Evolutionary conservation across 2,888 invertebrate genomes (phyloP).

Genomic region (Congeria kusceri): DNA sequence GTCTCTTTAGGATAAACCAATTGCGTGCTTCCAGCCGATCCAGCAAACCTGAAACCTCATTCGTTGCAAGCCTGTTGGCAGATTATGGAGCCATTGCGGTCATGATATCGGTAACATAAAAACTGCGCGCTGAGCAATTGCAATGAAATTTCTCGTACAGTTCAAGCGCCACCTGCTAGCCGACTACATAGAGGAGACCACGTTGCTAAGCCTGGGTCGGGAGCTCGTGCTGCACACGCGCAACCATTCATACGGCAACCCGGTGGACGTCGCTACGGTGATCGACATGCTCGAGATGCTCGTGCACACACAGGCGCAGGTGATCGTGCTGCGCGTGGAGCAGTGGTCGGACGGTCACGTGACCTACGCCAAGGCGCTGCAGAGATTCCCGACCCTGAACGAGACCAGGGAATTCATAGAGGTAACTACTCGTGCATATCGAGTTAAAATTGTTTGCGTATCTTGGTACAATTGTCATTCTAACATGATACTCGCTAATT

Average conservation of each 20-base stretch:
- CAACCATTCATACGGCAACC: slow-evolving; percentile 76
- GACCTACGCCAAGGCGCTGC: slow-evolving; percentile 72
- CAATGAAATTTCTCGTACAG: slow-evolving; percentile 22
- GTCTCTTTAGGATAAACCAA: too few species aligned
- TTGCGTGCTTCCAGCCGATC: too few species aligned
- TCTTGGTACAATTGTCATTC: too few species aligned
- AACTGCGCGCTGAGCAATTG: too few species aligned
- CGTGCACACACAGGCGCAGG: slow-evolving; percentile 80
- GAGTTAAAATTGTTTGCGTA: too few species aligned
- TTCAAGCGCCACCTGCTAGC: slow-evolving; percentile 50
- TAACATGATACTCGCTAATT: too few species aligned
- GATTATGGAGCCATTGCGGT: too few species aligned
- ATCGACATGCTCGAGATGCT: slow-evolving; percentile 81
- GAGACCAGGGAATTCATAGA: slow-evolving; percentile 81
- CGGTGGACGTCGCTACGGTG: slow-evolving; percentile 83
- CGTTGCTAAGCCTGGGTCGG: slow-evolving; percentile 74
- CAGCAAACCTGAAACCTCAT: too few species aligned
- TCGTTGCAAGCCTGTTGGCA: too few species aligned
- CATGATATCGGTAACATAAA: too few species aligned
- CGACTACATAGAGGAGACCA: slow-evolving; percentile 66
- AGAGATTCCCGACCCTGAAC: slow-evolving; percentile 73
- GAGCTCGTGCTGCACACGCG: slow-evolving; percentile 78
- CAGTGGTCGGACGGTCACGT: slow-evolving; percentile 71
- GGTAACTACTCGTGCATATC: too few species aligned
- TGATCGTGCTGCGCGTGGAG: slow-evolving; percentile 71